phyloP scores from a whole-genome alignment of 2,113 vertebrate genomes.

The Oceanodroma tethys region DNA sequence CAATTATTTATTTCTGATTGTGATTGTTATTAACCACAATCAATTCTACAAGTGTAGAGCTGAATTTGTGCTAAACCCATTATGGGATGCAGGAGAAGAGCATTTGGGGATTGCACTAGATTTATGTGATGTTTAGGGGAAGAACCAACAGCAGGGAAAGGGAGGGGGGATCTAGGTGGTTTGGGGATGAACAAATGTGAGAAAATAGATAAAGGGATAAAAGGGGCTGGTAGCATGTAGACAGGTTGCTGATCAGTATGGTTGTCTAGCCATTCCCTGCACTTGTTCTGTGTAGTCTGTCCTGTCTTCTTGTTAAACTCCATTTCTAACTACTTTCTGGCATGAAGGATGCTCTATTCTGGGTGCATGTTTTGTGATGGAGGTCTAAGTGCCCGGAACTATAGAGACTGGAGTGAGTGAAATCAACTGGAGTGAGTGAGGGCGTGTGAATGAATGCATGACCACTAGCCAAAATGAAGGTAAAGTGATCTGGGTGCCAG shows the following conservation, averaged over 20 bases:
- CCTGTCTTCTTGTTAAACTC: background rate
- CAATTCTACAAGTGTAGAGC: background rate
- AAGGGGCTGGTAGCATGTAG: background rate
- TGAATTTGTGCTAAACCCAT: background rate
- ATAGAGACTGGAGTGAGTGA: background rate
- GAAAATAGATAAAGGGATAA: background rate
- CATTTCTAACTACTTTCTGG: background rate
- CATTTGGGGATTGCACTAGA: background rate
- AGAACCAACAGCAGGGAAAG: background rate
- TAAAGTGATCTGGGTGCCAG: background rate
- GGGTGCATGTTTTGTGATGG: background rate
- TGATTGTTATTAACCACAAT: background rate
- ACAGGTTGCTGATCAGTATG: background rate
- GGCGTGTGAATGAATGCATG: accelerated
- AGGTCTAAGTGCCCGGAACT: background rate
- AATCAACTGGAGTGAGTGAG: background rate
- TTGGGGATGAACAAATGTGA: background rate
- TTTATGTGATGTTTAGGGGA: background rate
- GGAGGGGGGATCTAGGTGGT: background rate
- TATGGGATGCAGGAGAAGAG: background rate
- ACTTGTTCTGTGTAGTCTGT: background rate
- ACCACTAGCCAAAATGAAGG: background rate
- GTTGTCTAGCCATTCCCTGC: background rate
- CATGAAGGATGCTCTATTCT: background rate
- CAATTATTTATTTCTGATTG: background rate